Evolutionary conservation across 1,140 invertebrate genomes (phyloP), one percentile per base, ranked within the genome.

Genomic region (Bombus haemorrhoidalis): DNA sequence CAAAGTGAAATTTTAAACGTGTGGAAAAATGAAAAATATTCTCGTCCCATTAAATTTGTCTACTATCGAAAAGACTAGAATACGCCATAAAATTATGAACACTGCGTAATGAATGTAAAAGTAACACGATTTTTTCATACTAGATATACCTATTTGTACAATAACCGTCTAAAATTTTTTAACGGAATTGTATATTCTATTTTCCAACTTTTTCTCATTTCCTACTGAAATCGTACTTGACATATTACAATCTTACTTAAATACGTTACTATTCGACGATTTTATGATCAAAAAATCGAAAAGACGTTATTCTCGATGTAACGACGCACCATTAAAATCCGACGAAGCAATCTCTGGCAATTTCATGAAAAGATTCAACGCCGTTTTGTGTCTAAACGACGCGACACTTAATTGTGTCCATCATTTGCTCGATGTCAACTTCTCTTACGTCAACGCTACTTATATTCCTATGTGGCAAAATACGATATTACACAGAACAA

Each of bases 341-440:
- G 0, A 22, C 39, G 22, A 64, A 13, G 37, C 59, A 66, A 62
- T 66, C 18, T 28, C n/a, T 25, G 34, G 39, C n/a, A 18, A 62
- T 68, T 68, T 79, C 53, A 59, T 18, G 4, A 25, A 75, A 47
- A 47, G 37, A 66, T 32, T 5, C 4, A 37, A 73, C 37, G 25
- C 28, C 4, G 32, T 12, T 28, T 41, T 64, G 18, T 9, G 5
- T 74, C 8, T 4, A 39, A 59, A 15, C 43, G 47, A 37, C 28
- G 10, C 68, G 32, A 75, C 15, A 5, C 68, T 69, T 74, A 74
- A 47, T 47, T 25, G 18, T 53, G 41, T 47, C n/a, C 41, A 28
- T 74, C 41, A 74, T 74, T 74, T 34, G 72, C 18, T 43, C n/a
- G 15, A 34, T 74, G 41, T 53, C 72, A 74, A 74, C n/a, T 22